Evolutionary conservation across 2,797 vertebrate species (phyloP).

Genomic region (Melanotaenia pygmaea): DNA sequence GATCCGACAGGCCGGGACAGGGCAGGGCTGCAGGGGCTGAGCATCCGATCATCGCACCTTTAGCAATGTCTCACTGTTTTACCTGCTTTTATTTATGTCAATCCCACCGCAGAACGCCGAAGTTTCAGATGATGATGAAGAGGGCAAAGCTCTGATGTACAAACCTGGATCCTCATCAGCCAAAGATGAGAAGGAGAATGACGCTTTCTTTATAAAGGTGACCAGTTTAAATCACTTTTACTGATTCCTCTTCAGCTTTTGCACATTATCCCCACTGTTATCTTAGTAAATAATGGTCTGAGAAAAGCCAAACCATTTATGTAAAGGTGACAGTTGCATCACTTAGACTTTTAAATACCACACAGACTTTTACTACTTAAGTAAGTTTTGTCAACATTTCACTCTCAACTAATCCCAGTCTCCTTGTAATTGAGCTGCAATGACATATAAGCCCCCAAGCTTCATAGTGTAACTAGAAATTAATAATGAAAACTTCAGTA

Average conservation of each 20-base stretch:
- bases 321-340: background rate
- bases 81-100: background rate
- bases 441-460: background rate
- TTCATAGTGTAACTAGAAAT: too few relatives aligned
- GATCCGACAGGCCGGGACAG: slow-evolving; percentile 46
- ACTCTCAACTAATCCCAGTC: background rate
- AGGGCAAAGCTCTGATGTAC: slow-evolving; percentile 73
- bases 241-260: background rate
- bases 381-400: slow-evolving; percentile 46
- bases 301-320: background rate
- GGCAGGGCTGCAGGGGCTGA: slow-evolving; percentile 42
- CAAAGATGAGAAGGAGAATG: slow-evolving; percentile 84
- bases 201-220: slow-evolving; percentile 84
- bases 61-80: background rate
- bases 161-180: slow-evolving; percentile 68
- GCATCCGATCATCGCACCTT: background rate
- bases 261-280: background rate
- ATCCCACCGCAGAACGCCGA: slow-evolving; percentile 65
- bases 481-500: too few relatives aligned
- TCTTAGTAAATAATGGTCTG: accelerated
- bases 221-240: background rate
- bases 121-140: slow-evolving; percentile 81
- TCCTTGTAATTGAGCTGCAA: background rate
- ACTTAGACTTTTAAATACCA: background rate
- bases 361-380: background rate